These are phyloP conservation scores for Nudaria mundana DNA, from an alignment of 2,888 invertebrate genomes.

Conservation along the genomic window DNA sequence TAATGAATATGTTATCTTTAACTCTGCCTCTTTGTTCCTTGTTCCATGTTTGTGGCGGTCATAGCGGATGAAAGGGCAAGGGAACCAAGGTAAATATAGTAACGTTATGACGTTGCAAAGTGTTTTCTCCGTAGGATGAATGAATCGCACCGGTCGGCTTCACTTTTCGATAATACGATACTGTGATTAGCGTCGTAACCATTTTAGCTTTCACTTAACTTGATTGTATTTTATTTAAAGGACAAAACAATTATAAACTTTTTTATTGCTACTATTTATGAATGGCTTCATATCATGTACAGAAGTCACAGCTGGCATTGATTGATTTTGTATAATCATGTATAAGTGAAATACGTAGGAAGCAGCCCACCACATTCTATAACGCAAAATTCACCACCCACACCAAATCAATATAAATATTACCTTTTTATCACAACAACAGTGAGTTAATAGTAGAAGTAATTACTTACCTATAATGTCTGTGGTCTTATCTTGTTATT, in stretches of 20 bases:
- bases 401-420: no score
- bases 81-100: constrained; percentile 86
- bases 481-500: no score
- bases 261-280: not conserved
- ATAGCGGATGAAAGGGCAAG: constrained; percentile 93
- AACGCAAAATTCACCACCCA: no score
- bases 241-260: no score
- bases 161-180: constrained; percentile 45
- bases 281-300: constrained; percentile 1
- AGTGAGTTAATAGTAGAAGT: no score
- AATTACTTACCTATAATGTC: no score
- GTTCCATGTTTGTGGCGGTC: constrained; percentile 78
- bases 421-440: no score
- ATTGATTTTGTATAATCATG: constrained; percentile 19
- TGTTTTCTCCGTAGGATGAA: constrained; percentile 64
- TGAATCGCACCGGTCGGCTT: constrained; percentile 65
- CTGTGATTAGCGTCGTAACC: constrained; percentile 46
- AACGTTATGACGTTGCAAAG: constrained; percentile 74
- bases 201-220: constrained; percentile 48
- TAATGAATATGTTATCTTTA: constrained; percentile 34
- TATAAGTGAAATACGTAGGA: constrained; percentile 20
- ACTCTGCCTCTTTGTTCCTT: constrained; percentile 63
- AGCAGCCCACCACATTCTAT: constrained; percentile 26
- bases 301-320: no score
- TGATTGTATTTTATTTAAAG: constrained; percentile 18